phyloP scores from a whole-genome alignment of 2,113 vertebrate species.

The Benitochromis conjunctus region DNA sequence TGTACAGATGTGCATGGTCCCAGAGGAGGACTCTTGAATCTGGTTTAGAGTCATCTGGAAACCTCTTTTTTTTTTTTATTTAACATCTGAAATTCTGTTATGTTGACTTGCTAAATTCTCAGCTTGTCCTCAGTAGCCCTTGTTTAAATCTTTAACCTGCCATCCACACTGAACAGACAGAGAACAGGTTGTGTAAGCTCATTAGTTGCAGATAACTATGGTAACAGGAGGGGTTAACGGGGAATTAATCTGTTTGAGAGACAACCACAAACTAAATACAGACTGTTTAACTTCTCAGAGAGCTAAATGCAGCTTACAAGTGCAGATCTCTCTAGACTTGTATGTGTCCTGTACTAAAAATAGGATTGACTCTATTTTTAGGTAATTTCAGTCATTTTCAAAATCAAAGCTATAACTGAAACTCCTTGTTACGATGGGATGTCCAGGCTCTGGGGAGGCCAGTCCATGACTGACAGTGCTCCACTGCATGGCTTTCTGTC shows the following conservation, averaged over 20 bases:
- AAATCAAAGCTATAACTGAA: neutral
- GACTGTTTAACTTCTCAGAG: neutral
- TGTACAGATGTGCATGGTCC: neutral
- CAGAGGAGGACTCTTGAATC: neutral
- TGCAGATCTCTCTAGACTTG: neutral
- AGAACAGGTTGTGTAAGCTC: neutral
- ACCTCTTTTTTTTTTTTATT: neutral
- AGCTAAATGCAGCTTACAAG: slow-evolving; percentile 13
- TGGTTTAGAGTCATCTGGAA: neutral
- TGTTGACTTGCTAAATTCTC: neutral
- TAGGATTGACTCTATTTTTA: neutral
- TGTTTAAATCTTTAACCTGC: neutral
- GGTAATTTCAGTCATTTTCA: neutral
- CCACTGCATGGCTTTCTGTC: neutral
- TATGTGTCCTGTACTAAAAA: neutral
- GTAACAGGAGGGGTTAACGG: neutral
- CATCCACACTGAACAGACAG: neutral
- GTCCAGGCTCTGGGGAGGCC: neutral
- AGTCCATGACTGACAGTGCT: neutral
- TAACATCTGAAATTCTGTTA: neutral
- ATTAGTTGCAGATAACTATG: neutral
- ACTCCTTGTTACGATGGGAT: neutral
- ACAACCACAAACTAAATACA: neutral
- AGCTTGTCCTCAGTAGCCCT: neutral
- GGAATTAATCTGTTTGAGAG: neutral